A percentile compares a stretch with the other conserved stretches of the same genome.
These are phyloP conservation scores for Rhyacichthys aspro DNA, from an alignment of 2,797 vertebrate species.

Conservation along the genomic window DNA sequence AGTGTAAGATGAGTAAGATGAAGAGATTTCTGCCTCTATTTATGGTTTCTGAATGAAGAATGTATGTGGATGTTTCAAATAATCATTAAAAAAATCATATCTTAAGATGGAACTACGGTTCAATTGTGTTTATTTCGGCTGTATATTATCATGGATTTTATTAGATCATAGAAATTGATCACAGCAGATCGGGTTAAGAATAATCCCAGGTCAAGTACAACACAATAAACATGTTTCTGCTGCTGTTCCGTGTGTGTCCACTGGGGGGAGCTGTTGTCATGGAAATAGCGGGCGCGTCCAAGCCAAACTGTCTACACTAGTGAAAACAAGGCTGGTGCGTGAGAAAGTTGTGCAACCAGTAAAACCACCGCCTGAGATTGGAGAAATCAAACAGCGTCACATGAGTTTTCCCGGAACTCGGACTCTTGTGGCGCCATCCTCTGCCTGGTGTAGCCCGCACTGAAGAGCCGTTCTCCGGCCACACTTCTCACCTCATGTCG, in stretches of 20 bases:
- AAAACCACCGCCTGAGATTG: constrained; percentile 26
- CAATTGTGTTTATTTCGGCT: too few species aligned
- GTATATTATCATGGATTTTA: too few species aligned
- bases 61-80: not conserved
- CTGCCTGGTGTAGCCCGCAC: not conserved
- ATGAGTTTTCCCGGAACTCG: constrained; percentile 56
- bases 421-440: not conserved
- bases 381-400: constrained; percentile 45
- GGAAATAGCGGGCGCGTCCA: not conserved
- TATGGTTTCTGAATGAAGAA: too few species aligned
- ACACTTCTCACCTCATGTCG: constrained; percentile 33
- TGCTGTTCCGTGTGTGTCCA: constrained; percentile 24
- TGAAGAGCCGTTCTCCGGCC: constrained; percentile 19
- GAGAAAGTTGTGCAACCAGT: constrained; percentile 66
- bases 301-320: not conserved
- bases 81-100: too few species aligned
- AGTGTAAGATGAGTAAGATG: not conserved
- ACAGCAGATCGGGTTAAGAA: not conserved
- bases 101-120: too few species aligned
- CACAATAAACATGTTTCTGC: rapidly evolving
- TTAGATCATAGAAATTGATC: too few species aligned
- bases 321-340: not conserved
- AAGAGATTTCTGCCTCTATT: not conserved
- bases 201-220: constrained; percentile 1
- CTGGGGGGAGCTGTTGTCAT: constrained; percentile 67